Conservation (phyloP, 2,888 invertebrate genomes). For the Seladonia tumulorum region DNA sequence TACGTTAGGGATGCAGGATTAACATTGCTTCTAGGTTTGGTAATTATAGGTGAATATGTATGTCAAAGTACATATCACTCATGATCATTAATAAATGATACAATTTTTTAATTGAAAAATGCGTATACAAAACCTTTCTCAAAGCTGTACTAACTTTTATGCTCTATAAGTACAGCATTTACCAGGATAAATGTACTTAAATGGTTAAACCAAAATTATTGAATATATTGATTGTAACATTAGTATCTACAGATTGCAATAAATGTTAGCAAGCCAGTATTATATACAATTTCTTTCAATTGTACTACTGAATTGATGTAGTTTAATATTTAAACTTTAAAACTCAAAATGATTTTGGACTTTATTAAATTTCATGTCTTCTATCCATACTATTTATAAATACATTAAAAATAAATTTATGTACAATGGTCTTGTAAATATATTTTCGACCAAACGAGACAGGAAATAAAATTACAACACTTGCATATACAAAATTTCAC, state of each 20-base stretch:
- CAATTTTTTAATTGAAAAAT: conserved; percentile 41
- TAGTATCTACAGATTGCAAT: conserved; percentile 14
- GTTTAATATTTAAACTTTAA: background rate
- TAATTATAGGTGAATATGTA: conserved; percentile 60
- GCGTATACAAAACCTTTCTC: conserved; percentile 35
- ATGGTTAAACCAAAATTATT: conserved; percentile 24
- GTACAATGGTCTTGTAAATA: conserved; percentile 22
- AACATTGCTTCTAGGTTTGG: conserved; percentile 73
- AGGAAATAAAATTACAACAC: conserved; percentile 37
- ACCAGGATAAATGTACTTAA: conserved; percentile 22
- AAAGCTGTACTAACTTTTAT: conserved; percentile 24
- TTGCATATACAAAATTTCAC: conserved; percentile 62
- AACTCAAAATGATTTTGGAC: background rate
- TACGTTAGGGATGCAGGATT: conserved; percentile 57
- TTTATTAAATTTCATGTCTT: background rate
- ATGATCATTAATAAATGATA: conserved; percentile 52
- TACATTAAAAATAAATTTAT: conserved; percentile 10
- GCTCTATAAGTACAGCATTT: conserved; percentile 22
- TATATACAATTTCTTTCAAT: conserved; percentile 15
- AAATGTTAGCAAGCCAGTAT: conserved; percentile 7
- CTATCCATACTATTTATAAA: conserved; percentile 2
- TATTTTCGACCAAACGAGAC: conserved; percentile 26
- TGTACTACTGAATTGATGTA: background rate
- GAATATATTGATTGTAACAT: conserved; percentile 12
- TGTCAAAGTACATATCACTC: conserved; percentile 49